Evolutionary conservation across 2,113 vertebrate genomes (phyloP), one percentile per base, ranked within the genome.

Genomic region (Erinaceus europaeus): DNA sequence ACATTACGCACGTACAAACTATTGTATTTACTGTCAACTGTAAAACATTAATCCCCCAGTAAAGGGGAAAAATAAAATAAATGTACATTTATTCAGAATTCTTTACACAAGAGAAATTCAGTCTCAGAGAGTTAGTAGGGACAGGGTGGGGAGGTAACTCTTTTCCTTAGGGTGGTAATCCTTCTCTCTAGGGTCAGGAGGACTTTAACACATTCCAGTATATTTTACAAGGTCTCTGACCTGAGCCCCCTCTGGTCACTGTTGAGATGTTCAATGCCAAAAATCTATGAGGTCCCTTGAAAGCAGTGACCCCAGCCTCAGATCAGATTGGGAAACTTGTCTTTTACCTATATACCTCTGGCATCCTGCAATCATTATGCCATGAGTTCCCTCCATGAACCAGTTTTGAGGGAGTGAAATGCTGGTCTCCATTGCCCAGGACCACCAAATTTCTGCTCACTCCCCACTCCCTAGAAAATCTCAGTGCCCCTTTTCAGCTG

Each of bases 291-390:
- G 62, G 38, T 29, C n/a, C 29, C 25, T 89, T 57, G 46, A 78
- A 74, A 62, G 76, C 48, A 36, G n/a, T 44, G 46, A 29, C 6
- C 20, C 3, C 1, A 27, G 32, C 38, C 25, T n/a, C 50, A 34
- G 76, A 52, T 44, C 48, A 36, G 46, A 13, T 6, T 27, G 21
- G 57, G n/a, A 76, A 50, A 6, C 15, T 62, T 53, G 57, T 27
- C 25, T 15, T 11, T 27, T 46, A 40, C 8, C 13, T 20, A 21
- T n/a, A n/a, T 52, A 1, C 4, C 7, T 38, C 4, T 0, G 52
- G 23, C 2, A n/a, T n/a, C 5, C 23, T 11, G 46, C 9, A 67
- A 75, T 14, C 18, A n/a, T 75, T 69, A 6, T 36, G 44, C 27
- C 32, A 3, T 25, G 36, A 88, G 69, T 44, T 57, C 82, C 72